Conservation (phyloP, 2,888 invertebrate species). For the Rotaria macrura region DNA sequence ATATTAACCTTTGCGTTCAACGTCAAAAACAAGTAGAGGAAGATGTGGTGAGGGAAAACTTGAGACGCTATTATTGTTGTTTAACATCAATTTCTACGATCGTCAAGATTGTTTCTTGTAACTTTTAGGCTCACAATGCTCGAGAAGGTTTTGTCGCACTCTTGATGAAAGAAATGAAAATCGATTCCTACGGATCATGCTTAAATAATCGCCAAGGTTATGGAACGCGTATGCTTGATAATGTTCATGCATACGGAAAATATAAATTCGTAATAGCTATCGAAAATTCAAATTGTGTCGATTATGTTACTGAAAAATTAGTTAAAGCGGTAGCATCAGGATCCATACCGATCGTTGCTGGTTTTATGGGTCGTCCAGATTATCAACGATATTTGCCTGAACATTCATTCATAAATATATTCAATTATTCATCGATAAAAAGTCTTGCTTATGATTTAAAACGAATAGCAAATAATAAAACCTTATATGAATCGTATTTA, state of each 20-base stretch:
- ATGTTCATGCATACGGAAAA: conserved; percentile 25
- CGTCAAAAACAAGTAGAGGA: too few relatives aligned
- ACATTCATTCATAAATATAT: conserved; percentile 30
- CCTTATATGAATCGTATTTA: not conserved
- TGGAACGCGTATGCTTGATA: conserved; percentile 27
- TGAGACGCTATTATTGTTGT: too few relatives aligned
- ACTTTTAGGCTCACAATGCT: conserved; percentile 18
- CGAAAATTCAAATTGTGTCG: conserved; percentile 33
- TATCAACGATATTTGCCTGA: conserved; percentile 28
- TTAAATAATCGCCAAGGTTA: conserved; percentile 28
- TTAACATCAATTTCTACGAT: too few relatives aligned
- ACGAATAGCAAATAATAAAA: not conserved
- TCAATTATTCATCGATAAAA: conserved; percentile 23
- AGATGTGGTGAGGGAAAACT: too few relatives aligned
- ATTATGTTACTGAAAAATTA: conserved; percentile 34
- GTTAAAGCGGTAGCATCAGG: conserved; percentile 31
- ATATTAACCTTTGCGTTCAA: too few relatives aligned
- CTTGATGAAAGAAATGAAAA: conserved; percentile 28
- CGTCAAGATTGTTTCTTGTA: not conserved
- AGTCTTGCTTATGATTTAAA: conserved; percentile 28
- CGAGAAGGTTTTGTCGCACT: conserved; percentile 18
- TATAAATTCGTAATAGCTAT: conserved; percentile 34
- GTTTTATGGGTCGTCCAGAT: conserved; percentile 22
- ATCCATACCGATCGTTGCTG: conserved; percentile 33
- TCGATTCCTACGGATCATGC: conserved; percentile 29